Base-by-base conservation (phyloP, 2,797 vertebrate genomes). In the Lateolabrax maculatus region DNA sequence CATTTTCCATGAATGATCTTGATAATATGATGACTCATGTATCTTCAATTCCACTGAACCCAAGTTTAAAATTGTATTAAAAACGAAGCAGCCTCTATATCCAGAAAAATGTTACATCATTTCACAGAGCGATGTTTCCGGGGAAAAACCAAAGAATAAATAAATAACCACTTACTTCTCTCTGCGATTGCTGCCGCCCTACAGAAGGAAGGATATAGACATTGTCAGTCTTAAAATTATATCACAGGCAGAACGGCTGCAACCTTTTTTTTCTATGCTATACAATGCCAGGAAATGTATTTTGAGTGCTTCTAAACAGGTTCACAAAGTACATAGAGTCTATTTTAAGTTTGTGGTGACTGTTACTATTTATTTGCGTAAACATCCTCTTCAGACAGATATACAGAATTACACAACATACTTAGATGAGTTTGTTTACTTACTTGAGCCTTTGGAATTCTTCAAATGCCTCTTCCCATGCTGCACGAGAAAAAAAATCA, bases 361-460 rank as follows among this genome's bases (percentile, higher is more conserved):
- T 52, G 66, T 77, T 55, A 19, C 63, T 79, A 49, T 85, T 64
- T 86, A 55, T 86, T 70, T 79, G 9, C 34, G 31, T 69, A 85
- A 89, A 85, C 62, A 83, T 90, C 85, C 79, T 81, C 31, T 78
- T 77, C 64, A 44, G 63, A 39, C 67, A 71, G 52, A 81, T 78
- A 74, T 29, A 53, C 51, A 56, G 31, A 68, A 31, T 80, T 71
- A 80, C 64, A 77, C 77, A 83, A 80, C 57, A 71, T 39, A 53
- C 53, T 71, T 66, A 43, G 69, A 81, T 52, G 49, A 57, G 49
- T 79, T 89, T 79, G 62, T 86, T 67, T 79, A 97, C 98, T 97
- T 96, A 99, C 98, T 99, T 99, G 80, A 99, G 93, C 89, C 97
- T 97, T 93, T 99, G 96, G 96, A 99, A 99, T 94, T 99, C 98